Evolutionary conservation across 2,113 vertebrate genomes (phyloP).

Genomic region (Ahaetulla prasina): DNA sequence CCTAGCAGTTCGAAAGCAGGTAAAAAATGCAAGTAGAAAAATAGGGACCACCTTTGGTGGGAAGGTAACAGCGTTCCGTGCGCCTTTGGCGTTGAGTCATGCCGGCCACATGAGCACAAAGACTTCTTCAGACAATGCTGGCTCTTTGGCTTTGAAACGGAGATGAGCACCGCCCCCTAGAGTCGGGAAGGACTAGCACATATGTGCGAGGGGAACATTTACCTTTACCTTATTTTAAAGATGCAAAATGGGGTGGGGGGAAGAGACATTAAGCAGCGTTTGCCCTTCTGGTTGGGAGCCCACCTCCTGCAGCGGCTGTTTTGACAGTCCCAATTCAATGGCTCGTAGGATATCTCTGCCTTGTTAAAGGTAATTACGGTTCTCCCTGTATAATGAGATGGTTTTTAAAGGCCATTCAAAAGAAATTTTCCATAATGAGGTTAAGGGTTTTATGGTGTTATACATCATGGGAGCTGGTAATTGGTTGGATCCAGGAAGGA

Average conservation of each 20-base stretch:
- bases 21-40: too few relatives aligned
- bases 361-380: slow-evolving; percentile 71
- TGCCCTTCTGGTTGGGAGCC: slow-evolving; percentile 31
- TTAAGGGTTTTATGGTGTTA: slow-evolving; percentile 72
- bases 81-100: too few relatives aligned
- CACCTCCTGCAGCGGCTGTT: slow-evolving; percentile 41
- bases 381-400: slow-evolving; percentile 72
- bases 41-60: too few relatives aligned
- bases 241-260: background rate
- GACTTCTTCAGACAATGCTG: too few relatives aligned
- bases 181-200: too few relatives aligned
- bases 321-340: slow-evolving; percentile 55
- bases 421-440: slow-evolving; percentile 75
- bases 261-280: slow-evolving; percentile 22
- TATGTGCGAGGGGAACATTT: too few relatives aligned
- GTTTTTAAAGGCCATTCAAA: slow-evolving; percentile 78
- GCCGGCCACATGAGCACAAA: too few relatives aligned
- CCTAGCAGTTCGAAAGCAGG: too few relatives aligned
- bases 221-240: background rate
- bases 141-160: too few relatives aligned
- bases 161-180: too few relatives aligned
- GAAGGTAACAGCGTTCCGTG: too few relatives aligned
- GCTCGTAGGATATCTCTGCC: slow-evolving; percentile 63
- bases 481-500: slow-evolving; percentile 59
- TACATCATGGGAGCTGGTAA: slow-evolving; percentile 69